Conservation (phyloP, 2,797 vertebrate genomes). For the Triplophysa yarkandensis region DNA sequence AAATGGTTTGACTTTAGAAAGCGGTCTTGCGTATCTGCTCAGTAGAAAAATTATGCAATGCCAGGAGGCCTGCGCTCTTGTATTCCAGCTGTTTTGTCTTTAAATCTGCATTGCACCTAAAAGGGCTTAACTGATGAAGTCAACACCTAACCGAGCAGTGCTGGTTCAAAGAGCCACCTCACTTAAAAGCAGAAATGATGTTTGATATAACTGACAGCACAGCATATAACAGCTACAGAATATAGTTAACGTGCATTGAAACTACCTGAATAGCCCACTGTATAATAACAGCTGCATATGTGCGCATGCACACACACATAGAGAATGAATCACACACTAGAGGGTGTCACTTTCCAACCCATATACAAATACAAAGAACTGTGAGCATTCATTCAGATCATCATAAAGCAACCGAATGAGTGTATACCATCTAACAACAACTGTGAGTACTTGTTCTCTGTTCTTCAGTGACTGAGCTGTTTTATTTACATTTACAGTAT, state of each 20-base stretch:
- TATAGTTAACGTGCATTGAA: too few relatives aligned
- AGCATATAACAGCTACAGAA: too few relatives aligned
- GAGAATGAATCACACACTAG: background rate
- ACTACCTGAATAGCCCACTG: background rate
- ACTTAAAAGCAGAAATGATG: background rate
- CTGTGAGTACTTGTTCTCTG: conserved; percentile 9
- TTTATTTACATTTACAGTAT: background rate
- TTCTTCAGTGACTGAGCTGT: background rate
- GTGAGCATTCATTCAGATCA: conserved; percentile 12
- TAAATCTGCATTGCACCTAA: background rate
- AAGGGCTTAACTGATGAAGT: conserved; percentile 1
- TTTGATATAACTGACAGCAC: background rate
- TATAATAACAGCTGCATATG: background rate
- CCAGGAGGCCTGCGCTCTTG: background rate
- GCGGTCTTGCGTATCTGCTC: background rate
- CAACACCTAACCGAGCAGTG: background rate
- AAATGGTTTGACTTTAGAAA: background rate
- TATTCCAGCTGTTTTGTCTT: background rate
- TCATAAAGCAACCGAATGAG: conserved; percentile 4
- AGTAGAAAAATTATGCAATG: background rate
- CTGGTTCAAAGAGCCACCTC: background rate
- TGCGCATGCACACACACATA: background rate
- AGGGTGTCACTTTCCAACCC: background rate
- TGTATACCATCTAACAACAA: background rate
- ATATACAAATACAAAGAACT: background rate